phyloP scores from a whole-genome alignment of 2,888 invertebrate species.

The Apeira syringaria region DNA sequence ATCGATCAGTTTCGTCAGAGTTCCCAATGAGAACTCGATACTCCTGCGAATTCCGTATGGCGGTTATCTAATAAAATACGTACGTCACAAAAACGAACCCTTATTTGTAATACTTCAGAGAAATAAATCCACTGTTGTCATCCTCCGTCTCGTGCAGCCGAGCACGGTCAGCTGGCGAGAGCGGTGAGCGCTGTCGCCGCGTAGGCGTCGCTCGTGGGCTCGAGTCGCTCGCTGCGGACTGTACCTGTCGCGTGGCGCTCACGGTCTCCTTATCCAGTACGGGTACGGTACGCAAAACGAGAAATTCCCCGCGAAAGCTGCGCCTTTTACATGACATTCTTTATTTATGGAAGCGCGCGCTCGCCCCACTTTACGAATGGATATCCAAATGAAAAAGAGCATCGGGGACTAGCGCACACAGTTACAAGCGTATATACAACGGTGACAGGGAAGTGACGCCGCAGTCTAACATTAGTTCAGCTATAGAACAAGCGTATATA shows the following conservation, averaged over 20 bases:
- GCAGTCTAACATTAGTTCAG: too few relatives aligned
- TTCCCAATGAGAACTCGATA: too few relatives aligned
- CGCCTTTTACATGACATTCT: conserved; percentile 55
- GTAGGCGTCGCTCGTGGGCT: conserved; percentile 30
- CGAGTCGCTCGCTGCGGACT: conserved; percentile 21
- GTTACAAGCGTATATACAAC: too few relatives aligned
- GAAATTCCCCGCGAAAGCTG: conserved; percentile 45
- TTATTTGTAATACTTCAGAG: conserved; percentile 12
- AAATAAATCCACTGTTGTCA: conserved; percentile 23
- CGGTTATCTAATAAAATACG: too few relatives aligned
- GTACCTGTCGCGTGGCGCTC: conserved; percentile 24
- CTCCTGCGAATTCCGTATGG: too few relatives aligned
- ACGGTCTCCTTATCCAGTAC: conserved; percentile 29
- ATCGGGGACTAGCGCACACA: conserved; percentile 19
- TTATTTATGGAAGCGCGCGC: conserved; percentile 60
- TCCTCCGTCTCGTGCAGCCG: conserved; percentile 22
- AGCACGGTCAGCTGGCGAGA: conserved; percentile 24
- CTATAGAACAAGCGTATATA: too few relatives aligned
- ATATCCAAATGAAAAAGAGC: conserved; percentile 53
- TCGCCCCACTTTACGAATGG: conserved; percentile 57
- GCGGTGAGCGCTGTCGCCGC: conserved; percentile 27
- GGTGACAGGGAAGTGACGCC: too few relatives aligned
- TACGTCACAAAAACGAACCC: background rate
- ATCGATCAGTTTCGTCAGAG: too few relatives aligned
- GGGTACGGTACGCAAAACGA: conserved; percentile 48